phyloP scores from a whole-genome alignment of 2,113 vertebrate species.

The Neodon shergylaensis region DNA sequence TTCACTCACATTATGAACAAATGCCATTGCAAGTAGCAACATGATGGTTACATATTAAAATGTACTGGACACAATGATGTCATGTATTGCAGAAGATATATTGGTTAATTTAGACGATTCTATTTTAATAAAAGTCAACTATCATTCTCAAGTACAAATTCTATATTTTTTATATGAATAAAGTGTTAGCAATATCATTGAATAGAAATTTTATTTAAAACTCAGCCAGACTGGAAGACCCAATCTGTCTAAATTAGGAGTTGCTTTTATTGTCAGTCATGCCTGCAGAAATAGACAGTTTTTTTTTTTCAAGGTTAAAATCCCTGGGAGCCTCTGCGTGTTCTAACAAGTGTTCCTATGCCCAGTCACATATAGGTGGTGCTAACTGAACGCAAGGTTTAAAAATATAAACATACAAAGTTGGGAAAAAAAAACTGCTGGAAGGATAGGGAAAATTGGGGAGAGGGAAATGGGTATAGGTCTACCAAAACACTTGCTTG shows the following conservation, averaged over 20 bases:
- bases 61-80: neutral
- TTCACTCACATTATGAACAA: neutral
- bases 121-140: neutral
- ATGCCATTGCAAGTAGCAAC: neutral
- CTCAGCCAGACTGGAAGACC: neutral
- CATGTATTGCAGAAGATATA: neutral
- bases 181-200: neutral
- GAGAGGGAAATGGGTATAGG: no score
- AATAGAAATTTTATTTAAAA: neutral
- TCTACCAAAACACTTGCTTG: neutral
- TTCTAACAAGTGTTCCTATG: neutral
- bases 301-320: neutral
- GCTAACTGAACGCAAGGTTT: neutral
- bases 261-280: neutral
- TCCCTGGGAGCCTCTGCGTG: neutral
- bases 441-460: neutral
- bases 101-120: neutral
- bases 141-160: neutral
- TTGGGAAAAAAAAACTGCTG: neutral
- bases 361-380: neutral
- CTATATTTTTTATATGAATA: neutral
- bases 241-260: neutral
- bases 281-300: no score
- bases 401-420: neutral
- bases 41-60: constrained; percentile 17